Conservation (phyloP, 2,113 vertebrate species). For the Amphiprion percula region DNA sequence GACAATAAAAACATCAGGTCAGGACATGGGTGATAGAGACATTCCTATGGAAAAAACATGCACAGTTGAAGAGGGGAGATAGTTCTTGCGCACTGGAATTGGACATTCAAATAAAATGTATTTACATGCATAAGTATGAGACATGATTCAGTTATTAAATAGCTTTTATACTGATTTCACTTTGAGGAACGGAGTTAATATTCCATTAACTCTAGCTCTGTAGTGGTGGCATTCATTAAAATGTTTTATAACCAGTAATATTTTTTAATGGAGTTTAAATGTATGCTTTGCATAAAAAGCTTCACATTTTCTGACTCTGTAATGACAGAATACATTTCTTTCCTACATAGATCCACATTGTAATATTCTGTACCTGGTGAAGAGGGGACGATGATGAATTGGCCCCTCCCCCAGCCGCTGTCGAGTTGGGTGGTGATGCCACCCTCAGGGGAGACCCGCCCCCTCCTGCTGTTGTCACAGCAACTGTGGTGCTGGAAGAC, state of each 20-base stretch:
- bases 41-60: not conserved
- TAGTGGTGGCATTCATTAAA: not conserved
- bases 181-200: too few species aligned
- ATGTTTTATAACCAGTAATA: not conserved
- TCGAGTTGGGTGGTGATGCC: constrained; percentile 89
- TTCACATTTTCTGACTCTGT: too few species aligned
- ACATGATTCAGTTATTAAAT: too few species aligned
- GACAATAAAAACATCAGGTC: too few species aligned
- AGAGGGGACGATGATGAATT: constrained; percentile 79
- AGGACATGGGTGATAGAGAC: too few species aligned
- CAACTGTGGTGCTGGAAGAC: constrained; percentile 73
- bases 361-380: constrained; percentile 71
- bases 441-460: constrained; percentile 89
- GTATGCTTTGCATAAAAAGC: too few species aligned
- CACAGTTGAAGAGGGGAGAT: too few species aligned
- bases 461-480: constrained; percentile 79
- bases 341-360: not conserved
- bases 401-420: constrained; percentile 73
- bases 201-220: not conserved
- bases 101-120: not conserved
- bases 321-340: not conserved
- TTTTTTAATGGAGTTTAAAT: not conserved
- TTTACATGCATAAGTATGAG: not conserved
- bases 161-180: not conserved
- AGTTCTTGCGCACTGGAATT: not conserved